These are phyloP conservation scores for Chloroceryle inda DNA, from an alignment of 2,797 vertebrate species.

Conservation along the genomic window DNA sequence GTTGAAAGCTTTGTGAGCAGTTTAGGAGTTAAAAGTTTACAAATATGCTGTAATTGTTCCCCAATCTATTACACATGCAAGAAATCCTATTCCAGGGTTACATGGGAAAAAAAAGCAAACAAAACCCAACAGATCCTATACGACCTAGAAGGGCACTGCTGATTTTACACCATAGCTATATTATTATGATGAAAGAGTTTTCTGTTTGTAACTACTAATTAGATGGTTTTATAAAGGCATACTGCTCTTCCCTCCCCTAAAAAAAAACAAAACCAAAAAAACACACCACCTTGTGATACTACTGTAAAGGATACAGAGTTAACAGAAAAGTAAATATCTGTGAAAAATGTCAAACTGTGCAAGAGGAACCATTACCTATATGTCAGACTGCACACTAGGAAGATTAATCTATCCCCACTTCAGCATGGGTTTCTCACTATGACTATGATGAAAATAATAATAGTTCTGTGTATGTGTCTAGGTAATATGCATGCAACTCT, in stretches of 20 bases:
- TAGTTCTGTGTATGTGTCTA: neutral
- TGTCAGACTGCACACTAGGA: neutral
- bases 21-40: neutral
- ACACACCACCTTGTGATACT: rapidly evolving
- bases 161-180: neutral
- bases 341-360: neutral
- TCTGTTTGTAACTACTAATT: neutral
- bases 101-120: neutral
- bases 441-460: neutral
- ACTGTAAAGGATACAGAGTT: neutral
- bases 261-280: neutral
- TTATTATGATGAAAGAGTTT: neutral
- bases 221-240: neutral
- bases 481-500: neutral
- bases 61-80: neutral
- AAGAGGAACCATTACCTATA: neutral
- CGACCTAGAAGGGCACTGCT: neutral
- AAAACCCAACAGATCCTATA: neutral
- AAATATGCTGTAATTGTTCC: neutral
- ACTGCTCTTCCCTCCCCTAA: neutral
- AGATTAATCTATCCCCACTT: neutral
- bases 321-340: neutral
- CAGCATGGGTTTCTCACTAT: neutral
- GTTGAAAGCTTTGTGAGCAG: neutral
- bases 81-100: neutral